A percentile compares a stretch with the other conserved stretches of the same genome.
phyloP scores from a whole-genome alignment of 2,113 vertebrate species.

The Sigmodon hispidus region DNA sequence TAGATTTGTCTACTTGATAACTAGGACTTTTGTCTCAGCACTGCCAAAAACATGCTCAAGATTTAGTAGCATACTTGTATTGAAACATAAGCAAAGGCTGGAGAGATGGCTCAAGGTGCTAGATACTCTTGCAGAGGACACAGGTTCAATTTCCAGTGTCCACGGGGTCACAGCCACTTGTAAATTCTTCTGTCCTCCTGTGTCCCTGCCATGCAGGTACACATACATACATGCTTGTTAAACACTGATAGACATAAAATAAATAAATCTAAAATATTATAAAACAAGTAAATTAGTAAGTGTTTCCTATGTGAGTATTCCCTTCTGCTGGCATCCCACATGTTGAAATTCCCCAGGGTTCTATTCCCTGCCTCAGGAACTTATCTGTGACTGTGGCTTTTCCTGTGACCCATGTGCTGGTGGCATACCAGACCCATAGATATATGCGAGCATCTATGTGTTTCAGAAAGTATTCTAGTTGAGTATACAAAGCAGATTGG shows the following conservation, averaged over 20 bases:
- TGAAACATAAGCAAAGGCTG: background rate
- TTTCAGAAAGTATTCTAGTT: background rate
- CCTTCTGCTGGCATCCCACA: background rate
- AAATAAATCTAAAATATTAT: background rate
- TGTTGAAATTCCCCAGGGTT: background rate
- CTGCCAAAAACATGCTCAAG: background rate
- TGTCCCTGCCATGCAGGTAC: background rate
- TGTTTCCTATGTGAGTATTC: background rate
- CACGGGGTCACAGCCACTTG: background rate
- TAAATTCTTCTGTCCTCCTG: background rate
- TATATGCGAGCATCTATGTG: background rate
- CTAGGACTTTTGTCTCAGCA: background rate
- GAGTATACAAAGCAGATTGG: background rate
- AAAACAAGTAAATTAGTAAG: background rate
- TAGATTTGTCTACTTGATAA: slow-evolving; percentile 9
- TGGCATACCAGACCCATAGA: background rate
- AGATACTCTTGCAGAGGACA: background rate
- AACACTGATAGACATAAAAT: background rate
- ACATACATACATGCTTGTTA: background rate
- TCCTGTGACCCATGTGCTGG: background rate
- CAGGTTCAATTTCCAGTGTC: background rate
- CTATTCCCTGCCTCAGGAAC: background rate
- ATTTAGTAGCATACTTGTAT: background rate
- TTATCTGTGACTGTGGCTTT: background rate
- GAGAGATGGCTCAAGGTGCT: background rate